Evolutionary conservation across 2,113 vertebrate genomes (phyloP), one percentile per base, ranked within the genome.

Genomic region (Scophthalmus maximus): DNA sequence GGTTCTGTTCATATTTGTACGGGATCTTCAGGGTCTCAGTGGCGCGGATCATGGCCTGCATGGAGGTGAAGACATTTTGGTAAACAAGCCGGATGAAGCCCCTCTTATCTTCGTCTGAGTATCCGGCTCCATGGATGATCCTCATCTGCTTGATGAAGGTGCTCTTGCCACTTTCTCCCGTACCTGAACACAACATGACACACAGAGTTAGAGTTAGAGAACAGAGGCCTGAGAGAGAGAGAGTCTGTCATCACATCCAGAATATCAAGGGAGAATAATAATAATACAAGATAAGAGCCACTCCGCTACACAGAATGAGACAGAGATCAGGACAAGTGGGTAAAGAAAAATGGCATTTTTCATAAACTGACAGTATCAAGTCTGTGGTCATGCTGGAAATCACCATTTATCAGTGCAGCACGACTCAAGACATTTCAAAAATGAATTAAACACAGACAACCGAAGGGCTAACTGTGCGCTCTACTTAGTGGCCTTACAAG

Each of bases 61-160:
- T 94, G 89, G 94, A 94, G 23, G 90, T 93, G 68, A 96, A 95
- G 89, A 97, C 93, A 85, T 97, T 97, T 82, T 97, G 96, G 87
- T 95, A 95, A 67, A 97, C 93, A 0, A 97, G 93, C 1, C 91
- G 91, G 77, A 94, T 94, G 81, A 95, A 97, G 58, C 90, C 94
- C 34, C 89, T 91, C 60, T 95, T 94, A 26, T 97, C 96, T 26
- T 96, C 95, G 22, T 97, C 96, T 0, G 95, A 95, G 89, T 95
- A 97, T 17, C 96, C 96, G 0, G 93, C 84, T 1, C 96, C 96
- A 0, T 97, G 95, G 76, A 97, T 96, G 84, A 97, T 96, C n/a
- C 95, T 92, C 96, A 97, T 95, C 86, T 97, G 96, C 73, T 97
- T 97, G 89, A 97, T 96, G 84, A 97, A 97, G 0, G 96, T 97